A percentile compares a stretch with the other conserved stretches of the same genome.
These are phyloP conservation scores for Pterocles gutturalis DNA, from an alignment of 2,113 vertebrate species.

Conservation along the genomic window DNA sequence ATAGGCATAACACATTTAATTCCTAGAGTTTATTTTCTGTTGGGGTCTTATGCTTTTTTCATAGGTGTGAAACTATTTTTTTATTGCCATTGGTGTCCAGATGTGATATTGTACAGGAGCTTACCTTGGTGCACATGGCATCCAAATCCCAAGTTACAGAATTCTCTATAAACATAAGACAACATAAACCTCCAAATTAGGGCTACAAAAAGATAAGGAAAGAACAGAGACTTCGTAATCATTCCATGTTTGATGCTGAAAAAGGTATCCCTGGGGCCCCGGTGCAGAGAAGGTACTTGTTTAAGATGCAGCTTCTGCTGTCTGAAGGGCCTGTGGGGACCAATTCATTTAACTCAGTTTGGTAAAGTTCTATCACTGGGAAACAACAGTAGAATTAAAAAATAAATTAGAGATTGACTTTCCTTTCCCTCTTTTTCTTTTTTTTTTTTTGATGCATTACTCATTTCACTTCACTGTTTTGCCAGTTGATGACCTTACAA, in stretches of 20 bases:
- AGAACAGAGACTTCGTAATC: neutral
- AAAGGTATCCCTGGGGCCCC: neutral
- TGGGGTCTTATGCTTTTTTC: neutral
- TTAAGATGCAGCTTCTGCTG: neutral
- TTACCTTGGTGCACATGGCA: neutral
- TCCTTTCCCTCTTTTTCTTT: fast-evolving
- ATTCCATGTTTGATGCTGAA: neutral
- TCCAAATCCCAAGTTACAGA: neutral
- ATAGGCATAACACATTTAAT: neutral
- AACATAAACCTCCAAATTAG: neutral
- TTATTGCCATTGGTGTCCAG: neutral
- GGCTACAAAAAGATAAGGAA: neutral
- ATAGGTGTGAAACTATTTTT: neutral
- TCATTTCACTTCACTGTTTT: neutral
- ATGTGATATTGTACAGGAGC: neutral
- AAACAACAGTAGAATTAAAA: neutral
- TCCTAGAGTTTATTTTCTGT: neutral
- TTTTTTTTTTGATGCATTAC: neutral
- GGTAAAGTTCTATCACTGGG: neutral
- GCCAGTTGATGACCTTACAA: neutral
- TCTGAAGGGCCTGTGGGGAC: neutral
- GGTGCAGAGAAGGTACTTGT: neutral
- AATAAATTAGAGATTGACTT: neutral
- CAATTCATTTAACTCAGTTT: neutral
- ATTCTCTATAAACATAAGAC: neutral